phyloP scores from a whole-genome alignment of 1,140 invertebrate genomes.

The Trypoxylus dichotomus region DNA sequence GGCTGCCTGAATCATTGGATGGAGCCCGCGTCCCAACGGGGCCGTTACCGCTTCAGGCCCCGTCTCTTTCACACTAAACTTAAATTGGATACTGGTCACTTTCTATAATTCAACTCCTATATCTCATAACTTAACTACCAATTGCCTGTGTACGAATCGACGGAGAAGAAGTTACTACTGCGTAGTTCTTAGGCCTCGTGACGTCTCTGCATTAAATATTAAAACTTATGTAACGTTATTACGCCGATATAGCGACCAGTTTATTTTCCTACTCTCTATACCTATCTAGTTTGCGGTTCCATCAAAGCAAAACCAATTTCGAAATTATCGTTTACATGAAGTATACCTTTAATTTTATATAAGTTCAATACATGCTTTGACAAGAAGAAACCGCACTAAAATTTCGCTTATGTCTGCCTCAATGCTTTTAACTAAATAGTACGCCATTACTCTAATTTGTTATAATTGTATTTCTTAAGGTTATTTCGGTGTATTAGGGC shows the following conservation, averaged over 20 bases:
- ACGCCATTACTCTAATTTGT: no score
- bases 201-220: slow-evolving; percentile 22
- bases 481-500: no score
- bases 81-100: slow-evolving; percentile 55
- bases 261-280: neutral
- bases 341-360: no score
- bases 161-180: neutral
- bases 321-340: neutral
- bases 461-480: no score
- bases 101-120: slow-evolving; percentile 54
- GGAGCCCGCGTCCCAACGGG: slow-evolving; percentile 48
- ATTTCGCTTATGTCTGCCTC: no score
- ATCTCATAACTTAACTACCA: slow-evolving; percentile 51
- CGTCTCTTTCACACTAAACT: slow-evolving; percentile 52
- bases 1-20: slow-evolving; percentile 50
- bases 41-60: slow-evolving; percentile 50
- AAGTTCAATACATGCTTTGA: no score
- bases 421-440: no score
- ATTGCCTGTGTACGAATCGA: slow-evolving; percentile 19
- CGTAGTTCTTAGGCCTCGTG: neutral
- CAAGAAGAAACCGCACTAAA: no score
- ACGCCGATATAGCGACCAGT: neutral
- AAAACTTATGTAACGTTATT: slow-evolving; percentile 24
- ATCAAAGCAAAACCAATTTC: slow-evolving; percentile 1
- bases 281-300: neutral